Evolutionary conservation across 2,113 vertebrate species (phyloP).

Genomic region (Centropristis striata): DNA sequence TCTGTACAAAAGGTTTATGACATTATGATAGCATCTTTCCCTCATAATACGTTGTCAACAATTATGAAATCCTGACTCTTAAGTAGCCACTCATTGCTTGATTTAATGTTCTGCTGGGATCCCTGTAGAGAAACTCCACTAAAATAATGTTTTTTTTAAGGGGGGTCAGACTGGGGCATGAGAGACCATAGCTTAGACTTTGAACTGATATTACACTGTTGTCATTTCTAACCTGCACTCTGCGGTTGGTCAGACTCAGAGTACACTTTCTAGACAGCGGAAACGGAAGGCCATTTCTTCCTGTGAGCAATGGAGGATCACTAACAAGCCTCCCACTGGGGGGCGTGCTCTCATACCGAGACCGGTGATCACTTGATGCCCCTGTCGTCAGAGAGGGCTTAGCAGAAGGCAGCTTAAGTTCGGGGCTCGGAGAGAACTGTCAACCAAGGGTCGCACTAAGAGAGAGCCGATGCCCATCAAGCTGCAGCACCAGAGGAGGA

Average conservation of each 20-base stretch:
- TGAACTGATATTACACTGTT: not conserved
- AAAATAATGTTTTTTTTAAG: not conserved
- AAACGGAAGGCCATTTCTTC: conserved; percentile 66
- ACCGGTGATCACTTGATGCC: conserved; percentile 81
- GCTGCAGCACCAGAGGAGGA: conserved; percentile 73
- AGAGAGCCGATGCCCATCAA: conserved; percentile 61
- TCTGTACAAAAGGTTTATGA: conserved; percentile 10
- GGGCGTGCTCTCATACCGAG: conserved; percentile 51
- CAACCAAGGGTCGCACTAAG: conserved; percentile 69
- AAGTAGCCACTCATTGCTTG: not conserved
- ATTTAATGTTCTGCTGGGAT: not conserved
- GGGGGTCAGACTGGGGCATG: not conserved
- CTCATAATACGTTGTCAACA: not conserved
- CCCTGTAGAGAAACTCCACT: conserved; percentile 10
- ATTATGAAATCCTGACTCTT: not conserved
- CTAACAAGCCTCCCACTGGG: conserved; percentile 73
- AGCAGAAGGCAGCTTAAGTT: conserved; percentile 60
- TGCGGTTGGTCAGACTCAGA: conserved; percentile 13
- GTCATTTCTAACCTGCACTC: conserved; percentile 14
- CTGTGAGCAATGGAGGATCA: conserved; percentile 62
- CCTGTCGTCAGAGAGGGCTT: conserved; percentile 70
- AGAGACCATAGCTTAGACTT: not conserved
- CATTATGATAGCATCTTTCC: not conserved
- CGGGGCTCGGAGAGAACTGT: conserved; percentile 75
- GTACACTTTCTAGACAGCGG: conserved; percentile 24